A percentile compares a stretch with the other conserved stretches of the same genome.
Conservation (phyloP, 92 coral and sea anemone genomes). For the Galaxea fascicularis region DNA sequence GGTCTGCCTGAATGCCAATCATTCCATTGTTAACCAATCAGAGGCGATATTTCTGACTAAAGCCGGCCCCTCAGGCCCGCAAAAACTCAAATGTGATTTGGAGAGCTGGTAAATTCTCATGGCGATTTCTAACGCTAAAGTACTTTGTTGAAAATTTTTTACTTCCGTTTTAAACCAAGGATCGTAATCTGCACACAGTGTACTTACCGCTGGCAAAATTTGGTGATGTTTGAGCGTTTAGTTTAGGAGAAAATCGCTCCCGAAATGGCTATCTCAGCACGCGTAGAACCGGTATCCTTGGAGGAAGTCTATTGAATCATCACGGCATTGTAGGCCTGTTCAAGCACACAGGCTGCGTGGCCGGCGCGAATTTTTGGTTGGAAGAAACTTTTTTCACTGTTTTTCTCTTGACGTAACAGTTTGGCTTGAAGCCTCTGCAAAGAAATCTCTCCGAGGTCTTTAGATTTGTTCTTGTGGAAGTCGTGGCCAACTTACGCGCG, state of each 20-base stretch:
- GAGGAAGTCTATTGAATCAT: constrained; percentile 89
- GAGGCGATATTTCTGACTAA: constrained; percentile 66
- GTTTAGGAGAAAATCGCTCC: constrained; percentile 63
- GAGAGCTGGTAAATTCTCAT: constrained; percentile 38
- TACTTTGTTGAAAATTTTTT: constrained; percentile 27
- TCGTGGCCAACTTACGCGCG: constrained; percentile 71
- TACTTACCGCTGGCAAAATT: constrained; percentile 44
- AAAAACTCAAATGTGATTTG: constrained; percentile 78
- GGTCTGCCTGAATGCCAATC: constrained; percentile 79
- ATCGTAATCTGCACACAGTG: constrained; percentile 44
- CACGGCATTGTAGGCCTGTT: constrained; percentile 85
- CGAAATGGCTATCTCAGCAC: constrained; percentile 55
- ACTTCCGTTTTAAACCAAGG: constrained; percentile 1
- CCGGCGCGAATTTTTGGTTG: constrained; percentile 24
- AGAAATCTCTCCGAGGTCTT: background rate
- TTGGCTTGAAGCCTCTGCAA: constrained; percentile 31
- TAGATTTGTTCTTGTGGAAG: constrained; percentile 48
- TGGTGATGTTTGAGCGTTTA: constrained; percentile 42
- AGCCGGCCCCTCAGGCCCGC: constrained; percentile 91
- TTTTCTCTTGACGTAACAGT: background rate
- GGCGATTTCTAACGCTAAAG: constrained; percentile 51
- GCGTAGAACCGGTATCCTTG: constrained; percentile 48
- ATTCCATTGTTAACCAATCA: constrained; percentile 80
- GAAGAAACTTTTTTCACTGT: background rate
- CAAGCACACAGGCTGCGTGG: constrained; percentile 69